A percentile compares a stretch with the other conserved stretches of the same genome.
These are phyloP conservation scores for Anorthoa munda DNA, from an alignment of 2,888 invertebrate genomes.

Conservation along the genomic window DNA sequence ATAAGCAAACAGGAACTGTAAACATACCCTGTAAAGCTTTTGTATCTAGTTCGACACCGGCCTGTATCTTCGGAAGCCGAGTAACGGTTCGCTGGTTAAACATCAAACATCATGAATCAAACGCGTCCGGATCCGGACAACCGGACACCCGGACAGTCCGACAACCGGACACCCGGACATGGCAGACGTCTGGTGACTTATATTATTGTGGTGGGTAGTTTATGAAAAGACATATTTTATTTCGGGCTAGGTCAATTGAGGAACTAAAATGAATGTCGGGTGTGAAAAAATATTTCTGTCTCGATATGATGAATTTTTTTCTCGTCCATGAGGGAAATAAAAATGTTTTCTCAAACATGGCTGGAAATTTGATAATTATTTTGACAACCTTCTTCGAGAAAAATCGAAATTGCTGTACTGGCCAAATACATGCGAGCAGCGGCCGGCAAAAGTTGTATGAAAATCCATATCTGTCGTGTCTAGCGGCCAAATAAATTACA, in stretches of 20 bases:
- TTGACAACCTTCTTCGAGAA: no score
- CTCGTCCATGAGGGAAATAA: no score
- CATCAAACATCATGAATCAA: slow-evolving; percentile 76
- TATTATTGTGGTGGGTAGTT: slow-evolving; percentile 27
- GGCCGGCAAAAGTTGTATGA: no score
- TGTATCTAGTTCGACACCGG: slow-evolving; percentile 27
- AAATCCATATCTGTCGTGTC: no score
- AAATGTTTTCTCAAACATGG: no score
- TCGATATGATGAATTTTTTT: not conserved
- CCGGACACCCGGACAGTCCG: slow-evolving; percentile 40
- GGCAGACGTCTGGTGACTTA: slow-evolving; percentile 30
- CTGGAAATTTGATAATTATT: no score
- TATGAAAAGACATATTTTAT: slow-evolving; percentile 20
- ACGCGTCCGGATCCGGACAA: slow-evolving; percentile 54
- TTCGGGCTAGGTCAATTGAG: slow-evolving; percentile 4
- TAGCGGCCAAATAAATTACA: no score
- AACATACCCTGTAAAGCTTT: slow-evolving; percentile 1
- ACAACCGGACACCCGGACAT: slow-evolving; percentile 39
- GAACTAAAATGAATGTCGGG: not conserved
- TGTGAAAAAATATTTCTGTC: not conserved
- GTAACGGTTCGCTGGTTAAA: slow-evolving; percentile 58
- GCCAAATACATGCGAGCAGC: no score
- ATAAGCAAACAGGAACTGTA: slow-evolving; percentile 4
- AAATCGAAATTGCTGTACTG: no score
- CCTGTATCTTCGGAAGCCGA: slow-evolving; percentile 34